Percentiles rank a stretch among this genome's conserved stretches.
Conservation (phyloP, 64 coral and sea anemone species). For the Actinia equina region DNA sequence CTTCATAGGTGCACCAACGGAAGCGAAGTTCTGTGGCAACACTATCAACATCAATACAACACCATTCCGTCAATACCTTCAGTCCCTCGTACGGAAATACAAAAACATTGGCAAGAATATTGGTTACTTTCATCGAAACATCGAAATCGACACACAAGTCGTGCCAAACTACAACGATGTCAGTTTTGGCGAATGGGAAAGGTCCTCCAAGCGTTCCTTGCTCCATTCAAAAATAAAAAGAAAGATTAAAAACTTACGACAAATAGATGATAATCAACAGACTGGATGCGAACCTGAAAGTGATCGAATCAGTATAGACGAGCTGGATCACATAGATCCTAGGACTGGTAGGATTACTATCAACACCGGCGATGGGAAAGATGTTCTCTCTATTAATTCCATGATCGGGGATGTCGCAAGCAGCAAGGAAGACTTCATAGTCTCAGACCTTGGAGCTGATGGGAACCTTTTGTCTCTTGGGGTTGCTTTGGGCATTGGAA, state of each 20-base stretch:
- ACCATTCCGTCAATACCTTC: constrained; percentile 32
- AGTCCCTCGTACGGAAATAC: constrained; percentile 31
- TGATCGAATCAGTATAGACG: constrained; percentile 61
- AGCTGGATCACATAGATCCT: constrained; percentile 40
- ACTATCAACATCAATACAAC: constrained; percentile 63
- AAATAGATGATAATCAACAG: constrained; percentile 1
- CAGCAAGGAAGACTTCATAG: constrained; percentile 32
- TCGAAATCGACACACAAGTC: constrained; percentile 45
- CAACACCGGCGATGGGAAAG: constrained; percentile 59
- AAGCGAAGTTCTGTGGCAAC: constrained; percentile 64
- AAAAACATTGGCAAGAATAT: background rate
- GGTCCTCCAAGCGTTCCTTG: background rate
- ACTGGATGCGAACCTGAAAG: constrained; percentile 34
- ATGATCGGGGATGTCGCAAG: constrained; percentile 26
- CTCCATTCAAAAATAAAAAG: background rate
- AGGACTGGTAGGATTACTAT: constrained; percentile 36
- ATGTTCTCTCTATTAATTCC: constrained; percentile 39
- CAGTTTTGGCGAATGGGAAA: constrained; percentile 25
- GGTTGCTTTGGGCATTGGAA: constrained; percentile 37
- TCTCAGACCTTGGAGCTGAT: constrained; percentile 48
- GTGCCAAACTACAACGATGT: constrained; percentile 58
- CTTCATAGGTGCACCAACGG: constrained; percentile 40
- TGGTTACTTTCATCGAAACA: constrained; percentile 42
- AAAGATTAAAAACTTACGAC: background rate
- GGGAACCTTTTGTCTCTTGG: constrained; percentile 62